These are phyloP conservation scores for Synanthedon formicaeformis DNA, from an alignment of 2,888 invertebrate genomes.

Conservation along the genomic window DNA sequence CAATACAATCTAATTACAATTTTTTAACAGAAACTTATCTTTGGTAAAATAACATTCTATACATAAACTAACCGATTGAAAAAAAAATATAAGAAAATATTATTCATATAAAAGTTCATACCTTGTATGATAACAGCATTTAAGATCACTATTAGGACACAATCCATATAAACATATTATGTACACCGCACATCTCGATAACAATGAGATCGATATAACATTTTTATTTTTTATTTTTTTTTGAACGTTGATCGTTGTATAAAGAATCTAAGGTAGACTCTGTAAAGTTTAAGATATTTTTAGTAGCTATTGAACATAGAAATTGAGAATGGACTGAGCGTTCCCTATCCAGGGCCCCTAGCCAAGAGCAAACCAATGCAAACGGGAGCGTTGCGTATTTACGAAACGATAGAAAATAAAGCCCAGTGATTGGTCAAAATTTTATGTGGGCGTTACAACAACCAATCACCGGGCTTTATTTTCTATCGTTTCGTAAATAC, in stretches of 20 bases:
- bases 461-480: no score
- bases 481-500: no score
- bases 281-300: background rate
- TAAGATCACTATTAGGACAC: conserved; percentile 46
- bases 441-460: no score
- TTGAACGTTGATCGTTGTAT: conserved; percentile 55
- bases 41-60: conserved; percentile 58
- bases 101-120: conserved; percentile 56
- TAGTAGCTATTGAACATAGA: background rate
- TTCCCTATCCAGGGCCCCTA: no score
- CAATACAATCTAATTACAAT: conserved; percentile 15
- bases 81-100: conserved; percentile 26
- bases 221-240: conserved; percentile 28
- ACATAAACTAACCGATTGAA: conserved; percentile 34
- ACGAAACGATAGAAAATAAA: no score
- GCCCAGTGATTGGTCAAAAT: no score
- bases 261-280: conserved; percentile 5
- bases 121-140: conserved; percentile 69
- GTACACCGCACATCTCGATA: conserved; percentile 47
- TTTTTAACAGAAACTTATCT: conserved; percentile 55
- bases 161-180: background rate
- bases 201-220: conserved; percentile 66
- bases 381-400: no score
- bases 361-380: no score
- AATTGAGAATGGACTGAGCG: no score